A percentile compares a stretch with the other conserved stretches of the same genome.
phyloP scores from a whole-genome alignment of 2,888 invertebrate genomes.

The Hydrotaea diabolus region DNA sequence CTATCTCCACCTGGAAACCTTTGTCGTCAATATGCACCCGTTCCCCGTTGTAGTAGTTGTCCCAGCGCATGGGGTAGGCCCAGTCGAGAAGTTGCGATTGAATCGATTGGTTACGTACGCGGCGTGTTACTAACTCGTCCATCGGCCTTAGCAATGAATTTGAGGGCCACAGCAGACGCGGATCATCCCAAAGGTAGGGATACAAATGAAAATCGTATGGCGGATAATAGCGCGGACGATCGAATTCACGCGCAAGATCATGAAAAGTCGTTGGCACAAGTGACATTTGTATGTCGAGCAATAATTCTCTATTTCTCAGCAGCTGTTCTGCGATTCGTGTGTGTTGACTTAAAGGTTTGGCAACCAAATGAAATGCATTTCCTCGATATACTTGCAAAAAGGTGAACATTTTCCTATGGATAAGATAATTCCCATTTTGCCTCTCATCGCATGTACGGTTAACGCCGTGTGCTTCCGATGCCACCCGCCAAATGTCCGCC shows the following conservation, averaged over 20 bases:
- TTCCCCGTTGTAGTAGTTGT: slow-evolving; percentile 76
- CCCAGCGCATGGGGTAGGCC: slow-evolving; percentile 76
- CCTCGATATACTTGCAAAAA: slow-evolving; percentile 47
- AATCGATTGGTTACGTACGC: slow-evolving; percentile 76
- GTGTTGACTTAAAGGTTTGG: slow-evolving; percentile 59
- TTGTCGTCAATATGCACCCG: slow-evolving; percentile 82
- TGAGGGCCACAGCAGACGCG: slow-evolving; percentile 71
- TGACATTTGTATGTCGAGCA: slow-evolving; percentile 70
- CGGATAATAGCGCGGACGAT: slow-evolving; percentile 70
- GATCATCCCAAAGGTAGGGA: slow-evolving; percentile 77
- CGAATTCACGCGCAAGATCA: slow-evolving; percentile 74
- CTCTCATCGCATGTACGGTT: not conserved
- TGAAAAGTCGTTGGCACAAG: slow-evolving; percentile 75
- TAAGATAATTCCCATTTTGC: not conserved
- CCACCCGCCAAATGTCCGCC: not conserved
- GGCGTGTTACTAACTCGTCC: slow-evolving; percentile 76
- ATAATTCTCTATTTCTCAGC: slow-evolving; percentile 16
- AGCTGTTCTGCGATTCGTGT: slow-evolving; percentile 42
- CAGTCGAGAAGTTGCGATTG: slow-evolving; percentile 75
- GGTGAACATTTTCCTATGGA: slow-evolving; percentile 37
- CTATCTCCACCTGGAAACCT: slow-evolving; percentile 87
- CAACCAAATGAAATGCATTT: slow-evolving; percentile 58
- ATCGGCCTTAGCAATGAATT: slow-evolving; percentile 72
- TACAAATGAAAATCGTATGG: slow-evolving; percentile 73
- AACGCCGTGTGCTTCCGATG: not conserved